Evolutionary conservation across 2,888 invertebrate species (phyloP).

Genomic region (Xanthorhoe designata): DNA sequence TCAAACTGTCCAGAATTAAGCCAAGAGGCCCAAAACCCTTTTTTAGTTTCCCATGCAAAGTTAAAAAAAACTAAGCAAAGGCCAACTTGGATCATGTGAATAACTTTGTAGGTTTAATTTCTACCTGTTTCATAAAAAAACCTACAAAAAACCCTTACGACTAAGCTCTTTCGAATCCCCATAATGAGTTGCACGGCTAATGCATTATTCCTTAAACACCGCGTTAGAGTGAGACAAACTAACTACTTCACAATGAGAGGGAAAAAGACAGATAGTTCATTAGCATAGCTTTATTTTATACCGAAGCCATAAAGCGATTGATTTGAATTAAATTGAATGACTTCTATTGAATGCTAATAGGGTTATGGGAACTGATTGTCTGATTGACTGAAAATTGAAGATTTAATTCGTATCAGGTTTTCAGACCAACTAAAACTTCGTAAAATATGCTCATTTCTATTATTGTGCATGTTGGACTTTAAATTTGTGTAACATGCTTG

Average conservation of each 20-base stretch:
- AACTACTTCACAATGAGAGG: conserved; percentile 19
- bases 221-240: conserved; percentile 41
- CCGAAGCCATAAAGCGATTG: conserved; percentile 47
- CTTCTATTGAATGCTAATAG: conserved; percentile 52
- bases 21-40: no score
- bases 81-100: background rate
- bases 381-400: background rate
- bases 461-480: no score
- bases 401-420: background rate
- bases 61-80: background rate
- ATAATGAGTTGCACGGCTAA: conserved; percentile 56
- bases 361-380: conserved; percentile 1
- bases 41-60: background rate
- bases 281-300: conserved; percentile 52
- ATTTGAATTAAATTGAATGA: conserved; percentile 53
- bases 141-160: conserved; percentile 42
- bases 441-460: background rate
- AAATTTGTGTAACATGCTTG: no score
- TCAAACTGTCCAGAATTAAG: no score
- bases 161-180: conserved; percentile 45
- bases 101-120: conserved; percentile 11
- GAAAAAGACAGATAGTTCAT: conserved; percentile 46
- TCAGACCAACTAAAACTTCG: background rate
- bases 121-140: conserved; percentile 32
- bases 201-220: conserved; percentile 56